Conservation (phyloP, 2,888 invertebrate species). For the Schizotus pectinicornis region DNA sequence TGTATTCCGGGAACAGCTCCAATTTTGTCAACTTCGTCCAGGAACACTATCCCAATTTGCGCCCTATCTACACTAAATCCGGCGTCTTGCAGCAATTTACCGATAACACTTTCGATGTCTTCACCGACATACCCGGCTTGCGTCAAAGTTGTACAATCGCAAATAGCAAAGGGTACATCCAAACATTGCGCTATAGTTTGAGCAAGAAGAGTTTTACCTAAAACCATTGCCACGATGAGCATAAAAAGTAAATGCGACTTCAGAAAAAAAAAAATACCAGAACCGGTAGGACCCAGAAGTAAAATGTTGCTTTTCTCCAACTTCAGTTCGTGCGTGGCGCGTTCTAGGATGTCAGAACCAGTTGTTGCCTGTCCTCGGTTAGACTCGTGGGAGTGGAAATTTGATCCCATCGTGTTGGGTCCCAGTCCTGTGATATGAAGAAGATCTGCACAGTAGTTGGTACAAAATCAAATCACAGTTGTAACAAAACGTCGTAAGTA, state of each 20-base stretch:
- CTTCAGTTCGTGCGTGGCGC: conserved; percentile 80
- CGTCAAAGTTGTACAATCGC: conserved; percentile 96
- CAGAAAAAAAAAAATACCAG: conserved; percentile 66
- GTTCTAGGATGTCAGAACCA: conserved; percentile 83
- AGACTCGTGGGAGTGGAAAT: conserved; percentile 56
- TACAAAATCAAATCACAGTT: conserved; percentile 1
- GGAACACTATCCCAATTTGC: conserved; percentile 97
- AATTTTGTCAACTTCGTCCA: conserved; percentile 99
- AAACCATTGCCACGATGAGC: conserved; percentile 21
- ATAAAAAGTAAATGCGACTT: background rate
- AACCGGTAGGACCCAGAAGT: conserved; percentile 95
- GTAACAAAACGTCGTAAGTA: conserved; percentile 5
- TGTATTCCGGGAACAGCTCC: conserved; percentile 94
- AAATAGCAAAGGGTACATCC: conserved; percentile 98
- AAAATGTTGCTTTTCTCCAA: conserved; percentile 97
- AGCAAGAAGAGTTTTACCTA: conserved; percentile 94
- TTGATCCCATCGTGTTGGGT: conserved; percentile 68
- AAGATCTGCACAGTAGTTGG: conserved; percentile 68
- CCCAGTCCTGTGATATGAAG: conserved; percentile 84
- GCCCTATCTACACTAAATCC: conserved; percentile 97
- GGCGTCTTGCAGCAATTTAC: conserved; percentile 94
- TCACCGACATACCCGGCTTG: conserved; percentile 99
- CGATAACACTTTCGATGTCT: conserved; percentile 98
- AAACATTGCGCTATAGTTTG: conserved; percentile 97
- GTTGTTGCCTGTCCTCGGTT: conserved; percentile 48